These are phyloP conservation scores for Melitaea cinxia DNA, from an alignment of 1,140 invertebrate species.

Conservation along the genomic window DNA sequence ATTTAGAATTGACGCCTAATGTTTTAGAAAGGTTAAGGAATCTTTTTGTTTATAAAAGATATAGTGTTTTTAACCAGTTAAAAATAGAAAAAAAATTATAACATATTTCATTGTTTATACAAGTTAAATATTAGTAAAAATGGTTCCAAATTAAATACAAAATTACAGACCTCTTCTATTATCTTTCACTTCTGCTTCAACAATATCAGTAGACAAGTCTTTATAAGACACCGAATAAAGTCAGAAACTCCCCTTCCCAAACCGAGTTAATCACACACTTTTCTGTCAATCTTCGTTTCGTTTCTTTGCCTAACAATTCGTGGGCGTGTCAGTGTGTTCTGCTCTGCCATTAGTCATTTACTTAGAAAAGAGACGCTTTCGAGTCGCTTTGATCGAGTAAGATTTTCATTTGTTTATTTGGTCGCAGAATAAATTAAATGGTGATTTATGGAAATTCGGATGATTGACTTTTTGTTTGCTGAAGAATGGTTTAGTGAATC, in stretches of 20 bases:
- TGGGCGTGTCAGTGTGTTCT: conserved; percentile 15
- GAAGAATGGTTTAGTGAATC: no score
- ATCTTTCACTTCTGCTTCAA: no score
- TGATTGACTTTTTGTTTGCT: neutral
- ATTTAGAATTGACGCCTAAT: no score
- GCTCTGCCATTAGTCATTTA: conserved; percentile 22
- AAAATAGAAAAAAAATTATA: no score
- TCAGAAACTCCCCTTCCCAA: neutral
- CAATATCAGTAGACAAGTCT: neutral
- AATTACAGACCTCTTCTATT: no score
- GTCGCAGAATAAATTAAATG: neutral
- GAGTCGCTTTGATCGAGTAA: neutral
- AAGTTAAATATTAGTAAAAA: no score
- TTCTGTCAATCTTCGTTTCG: conserved; percentile 20
- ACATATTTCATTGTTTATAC: no score
- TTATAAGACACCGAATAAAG: neutral
- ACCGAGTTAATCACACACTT: conserved; percentile 20
- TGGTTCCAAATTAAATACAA: no score
- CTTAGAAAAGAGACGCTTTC: conserved; percentile 13
- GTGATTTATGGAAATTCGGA: neutral
- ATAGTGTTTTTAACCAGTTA: no score
- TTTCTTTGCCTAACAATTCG: conserved; percentile 21
- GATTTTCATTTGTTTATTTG: neutral
- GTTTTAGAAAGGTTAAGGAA: no score
- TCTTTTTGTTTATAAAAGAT: no score